A percentile compares a stretch with the other conserved stretches of the same genome.
Evolutionary conservation across 2,888 invertebrate genomes (phyloP).

Genomic region (Schizaphis graminum): DNA sequence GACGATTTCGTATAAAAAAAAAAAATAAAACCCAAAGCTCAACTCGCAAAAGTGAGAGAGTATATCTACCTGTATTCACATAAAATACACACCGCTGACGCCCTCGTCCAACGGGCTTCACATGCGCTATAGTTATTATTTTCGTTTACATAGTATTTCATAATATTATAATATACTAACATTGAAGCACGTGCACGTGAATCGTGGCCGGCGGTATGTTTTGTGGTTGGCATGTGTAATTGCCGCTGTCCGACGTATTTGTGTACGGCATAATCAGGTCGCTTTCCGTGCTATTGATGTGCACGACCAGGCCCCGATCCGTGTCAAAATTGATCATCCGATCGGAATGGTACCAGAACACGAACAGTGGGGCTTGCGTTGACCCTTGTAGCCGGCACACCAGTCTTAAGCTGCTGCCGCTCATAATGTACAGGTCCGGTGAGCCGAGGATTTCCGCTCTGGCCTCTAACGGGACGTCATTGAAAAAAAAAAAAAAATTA

Average conservation of each 20-base stretch:
- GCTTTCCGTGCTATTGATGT: conserved; percentile 71
- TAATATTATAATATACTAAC: conserved; percentile 70
- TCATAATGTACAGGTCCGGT: conserved; percentile 80
- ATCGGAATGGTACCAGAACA: conserved; percentile 88
- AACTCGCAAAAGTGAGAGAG: not conserved
- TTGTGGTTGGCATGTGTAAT: conserved; percentile 80
- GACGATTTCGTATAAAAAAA: not conserved
- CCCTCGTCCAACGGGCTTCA: not conserved
- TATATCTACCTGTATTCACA: not conserved
- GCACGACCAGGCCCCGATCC: conserved; percentile 74
- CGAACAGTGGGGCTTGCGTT: conserved; percentile 80
- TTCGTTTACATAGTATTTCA: not conserved
- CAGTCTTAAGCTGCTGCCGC: conserved; percentile 80
- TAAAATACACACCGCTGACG: not conserved
- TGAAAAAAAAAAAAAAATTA: conserved; percentile 16
- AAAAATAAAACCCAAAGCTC: not conserved
- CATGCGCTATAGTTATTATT: not conserved
- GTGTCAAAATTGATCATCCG: conserved; percentile 88
- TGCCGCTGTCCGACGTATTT: conserved; percentile 77
- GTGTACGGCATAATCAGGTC: conserved; percentile 72
- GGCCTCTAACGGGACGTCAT: conserved; percentile 74
- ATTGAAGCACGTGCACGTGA: conserved; percentile 80
- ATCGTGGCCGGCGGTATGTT: conserved; percentile 79
- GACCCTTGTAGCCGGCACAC: conserved; percentile 80
- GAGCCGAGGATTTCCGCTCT: conserved; percentile 80